phyloP scores from a whole-genome alignment of 2,113 vertebrate species.

The pig (Sus scrofa) region DNA sequence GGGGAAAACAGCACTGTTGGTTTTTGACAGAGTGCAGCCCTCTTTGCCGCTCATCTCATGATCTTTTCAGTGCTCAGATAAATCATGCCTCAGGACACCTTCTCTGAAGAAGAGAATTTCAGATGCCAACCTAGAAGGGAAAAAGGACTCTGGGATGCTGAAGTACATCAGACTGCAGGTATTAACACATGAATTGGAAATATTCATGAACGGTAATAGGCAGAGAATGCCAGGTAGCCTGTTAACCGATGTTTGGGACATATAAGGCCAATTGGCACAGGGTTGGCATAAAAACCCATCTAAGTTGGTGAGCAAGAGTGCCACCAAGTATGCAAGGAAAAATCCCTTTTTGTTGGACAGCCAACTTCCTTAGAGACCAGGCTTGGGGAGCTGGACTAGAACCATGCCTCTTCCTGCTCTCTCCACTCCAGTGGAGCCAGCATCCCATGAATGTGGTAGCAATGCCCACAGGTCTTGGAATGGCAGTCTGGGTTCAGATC shows the following conservation, averaged over 20 bases:
- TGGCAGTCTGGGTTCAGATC: neutral
- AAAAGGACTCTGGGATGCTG: conserved; percentile 98
- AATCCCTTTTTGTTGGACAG: neutral
- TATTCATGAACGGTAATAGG: no score
- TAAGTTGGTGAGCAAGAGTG: neutral
- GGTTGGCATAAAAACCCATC: neutral
- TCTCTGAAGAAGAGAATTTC: conserved; percentile 96
- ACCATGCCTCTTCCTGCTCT: accelerated
- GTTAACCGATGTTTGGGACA: neutral
- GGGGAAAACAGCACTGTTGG: neutral
- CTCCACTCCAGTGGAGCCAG: neutral
- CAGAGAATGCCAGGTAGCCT: neutral
- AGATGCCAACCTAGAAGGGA: conserved; percentile 94
- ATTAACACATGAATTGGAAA: neutral
- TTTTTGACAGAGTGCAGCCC: neutral
- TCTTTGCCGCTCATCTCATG: neutral
- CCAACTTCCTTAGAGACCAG: neutral
- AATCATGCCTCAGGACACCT: conserved; percentile 97
- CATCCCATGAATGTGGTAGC: neutral
- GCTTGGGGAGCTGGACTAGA: neutral
- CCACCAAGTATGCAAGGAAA: conserved; percentile 3
- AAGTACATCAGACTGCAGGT: conserved; percentile 99
- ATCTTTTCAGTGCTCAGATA: conserved; percentile 94
- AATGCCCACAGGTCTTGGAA: neutral
- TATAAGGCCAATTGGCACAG: neutral